Percentiles rank a stretch among this genome's conserved stretches.
Conservation (phyloP, 2,113 vertebrate genomes). For the Dendrocopos noguchii region DNA sequence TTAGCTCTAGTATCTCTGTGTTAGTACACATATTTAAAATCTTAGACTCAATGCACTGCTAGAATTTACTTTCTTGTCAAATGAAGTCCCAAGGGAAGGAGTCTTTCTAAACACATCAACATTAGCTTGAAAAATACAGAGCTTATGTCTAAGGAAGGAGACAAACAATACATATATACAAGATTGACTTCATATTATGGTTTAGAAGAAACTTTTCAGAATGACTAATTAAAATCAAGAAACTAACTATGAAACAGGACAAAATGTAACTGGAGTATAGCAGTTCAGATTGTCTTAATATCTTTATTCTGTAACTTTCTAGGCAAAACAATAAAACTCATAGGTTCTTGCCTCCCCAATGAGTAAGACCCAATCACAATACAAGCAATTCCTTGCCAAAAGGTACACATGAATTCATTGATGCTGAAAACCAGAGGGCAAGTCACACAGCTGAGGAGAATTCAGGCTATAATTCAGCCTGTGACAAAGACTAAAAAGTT, state of each 20-base stretch:
- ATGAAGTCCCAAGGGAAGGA: neutral
- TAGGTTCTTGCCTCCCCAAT: neutral
- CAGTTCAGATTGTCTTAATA: neutral
- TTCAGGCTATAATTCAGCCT: neutral
- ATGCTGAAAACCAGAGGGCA: neutral
- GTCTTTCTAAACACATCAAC: neutral
- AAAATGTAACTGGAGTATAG: neutral
- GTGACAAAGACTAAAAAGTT: neutral
- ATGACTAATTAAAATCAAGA: neutral
- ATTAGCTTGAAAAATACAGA: neutral
- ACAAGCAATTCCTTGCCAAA: neutral
- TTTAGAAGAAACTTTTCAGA: neutral
- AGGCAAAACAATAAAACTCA: neutral
- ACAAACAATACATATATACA: neutral
- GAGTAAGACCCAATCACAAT: neutral
- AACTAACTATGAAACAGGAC: neutral
- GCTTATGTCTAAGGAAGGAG: neutral
- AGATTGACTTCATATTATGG: neutral
- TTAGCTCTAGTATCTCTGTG: neutral
- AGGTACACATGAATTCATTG: neutral
- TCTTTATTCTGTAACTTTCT: neutral
- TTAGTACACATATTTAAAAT: neutral
- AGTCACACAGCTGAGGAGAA: neutral
- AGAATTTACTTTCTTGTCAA: neutral
- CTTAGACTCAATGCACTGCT: neutral